phyloP scores from a whole-genome alignment of 1,140 invertebrate species.

The Micrasema longulum region DNA sequence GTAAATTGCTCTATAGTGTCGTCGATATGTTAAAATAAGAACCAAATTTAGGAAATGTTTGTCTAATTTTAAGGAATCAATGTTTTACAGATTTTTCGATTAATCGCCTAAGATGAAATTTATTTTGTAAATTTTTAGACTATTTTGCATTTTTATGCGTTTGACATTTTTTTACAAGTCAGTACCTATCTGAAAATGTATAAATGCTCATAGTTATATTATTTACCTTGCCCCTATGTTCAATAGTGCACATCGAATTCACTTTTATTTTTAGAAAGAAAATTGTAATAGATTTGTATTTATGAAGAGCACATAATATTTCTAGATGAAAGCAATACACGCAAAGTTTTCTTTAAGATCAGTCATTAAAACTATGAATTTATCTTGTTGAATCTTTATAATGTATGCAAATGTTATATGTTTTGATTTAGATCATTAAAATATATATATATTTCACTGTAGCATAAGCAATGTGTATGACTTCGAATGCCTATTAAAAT shows the following conservation, averaged over 20 bases:
- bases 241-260: no score
- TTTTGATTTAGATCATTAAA: slow-evolving; percentile 18
- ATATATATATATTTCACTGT: slow-evolving; percentile 25
- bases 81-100: slow-evolving; percentile 3
- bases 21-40: slow-evolving; percentile 6
- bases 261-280: no score
- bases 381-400: slow-evolving; percentile 32
- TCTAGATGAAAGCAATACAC: no score
- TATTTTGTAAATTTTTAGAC: slow-evolving; percentile 3
- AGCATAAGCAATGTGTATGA: slow-evolving; percentile 22
- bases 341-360: no score
- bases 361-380: no score
- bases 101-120: neutral
- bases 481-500: slow-evolving; percentile 4
- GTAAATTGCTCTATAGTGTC: slow-evolving; percentile 13
- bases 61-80: slow-evolving; percentile 15
- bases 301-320: no score
- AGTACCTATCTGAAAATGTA: no score
- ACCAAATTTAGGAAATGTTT: slow-evolving; percentile 27
- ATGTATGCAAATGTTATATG: slow-evolving; percentile 1
- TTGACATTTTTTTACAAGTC: slow-evolving; percentile 8
- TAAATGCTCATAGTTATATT: no score
- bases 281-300: no score
- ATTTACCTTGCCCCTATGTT: no score
- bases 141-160: slow-evolving; percentile 21